Evolutionary conservation across 1,140 invertebrate genomes (phyloP).

Genomic region (Subanguina moxae): DNA sequence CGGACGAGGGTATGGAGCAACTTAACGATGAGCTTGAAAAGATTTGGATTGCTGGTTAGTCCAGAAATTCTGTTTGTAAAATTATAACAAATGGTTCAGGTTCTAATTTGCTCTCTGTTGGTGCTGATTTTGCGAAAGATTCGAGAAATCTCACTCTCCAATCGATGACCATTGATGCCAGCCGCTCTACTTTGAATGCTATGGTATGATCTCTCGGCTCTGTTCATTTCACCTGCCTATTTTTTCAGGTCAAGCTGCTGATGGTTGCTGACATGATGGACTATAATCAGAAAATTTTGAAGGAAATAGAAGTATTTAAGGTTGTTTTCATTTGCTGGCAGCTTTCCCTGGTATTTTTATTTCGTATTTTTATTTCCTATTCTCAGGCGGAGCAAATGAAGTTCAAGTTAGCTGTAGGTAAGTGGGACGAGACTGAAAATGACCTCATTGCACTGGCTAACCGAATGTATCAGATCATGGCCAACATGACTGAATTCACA

Average conservation of each 20-base stretch:
- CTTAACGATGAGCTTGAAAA: slow-evolving; percentile 21
- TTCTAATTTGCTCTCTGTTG: slow-evolving; percentile 21
- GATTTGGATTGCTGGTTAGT: slow-evolving; percentile 22
- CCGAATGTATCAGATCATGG: slow-evolving; percentile 99
- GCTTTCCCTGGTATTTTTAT: too few species aligned
- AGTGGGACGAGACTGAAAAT: slow-evolving; percentile 99
- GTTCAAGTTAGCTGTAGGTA: slow-evolving; percentile 91
- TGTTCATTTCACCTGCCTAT: too few species aligned
- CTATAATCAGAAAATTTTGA: slow-evolving; percentile 92
- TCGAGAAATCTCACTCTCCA: slow-evolving; percentile 19
- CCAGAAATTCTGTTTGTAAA: neutral
- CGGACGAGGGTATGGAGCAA: slow-evolving; percentile 26
- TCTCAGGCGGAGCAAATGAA: slow-evolving; percentile 46
- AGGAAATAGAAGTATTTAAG: slow-evolving; percentile 69
- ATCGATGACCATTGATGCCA: slow-evolving; percentile 80
- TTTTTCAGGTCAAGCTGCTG: too few species aligned
- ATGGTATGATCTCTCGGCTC: slow-evolving; percentile 76
- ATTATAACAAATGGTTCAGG: slow-evolving; percentile 16
- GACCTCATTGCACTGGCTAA: slow-evolving; percentile 98
- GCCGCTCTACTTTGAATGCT: slow-evolving; percentile 82
- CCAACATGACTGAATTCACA: slow-evolving; percentile 99
- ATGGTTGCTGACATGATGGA: slow-evolving; percentile 91
- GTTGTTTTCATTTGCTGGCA: neutral
- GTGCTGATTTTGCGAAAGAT: slow-evolving; percentile 19
- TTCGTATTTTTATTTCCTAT: too few species aligned